phyloP scores from a whole-genome alignment of 2,888 invertebrate genomes.

The Pinctada fucata region DNA sequence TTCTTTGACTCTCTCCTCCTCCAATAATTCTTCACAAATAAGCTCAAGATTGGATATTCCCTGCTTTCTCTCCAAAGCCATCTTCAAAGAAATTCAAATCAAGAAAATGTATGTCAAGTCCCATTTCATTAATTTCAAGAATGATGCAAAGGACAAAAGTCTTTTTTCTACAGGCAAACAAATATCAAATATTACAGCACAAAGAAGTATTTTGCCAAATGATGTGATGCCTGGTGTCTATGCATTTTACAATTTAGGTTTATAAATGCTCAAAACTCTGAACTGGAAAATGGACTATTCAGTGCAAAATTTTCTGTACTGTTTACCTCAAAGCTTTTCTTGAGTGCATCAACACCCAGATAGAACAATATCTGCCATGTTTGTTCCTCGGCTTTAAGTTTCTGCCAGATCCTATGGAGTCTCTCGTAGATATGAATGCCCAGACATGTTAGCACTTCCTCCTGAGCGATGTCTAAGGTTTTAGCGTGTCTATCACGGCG shows the following conservation, averaged over 20 bases:
- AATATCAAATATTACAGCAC: too few species aligned
- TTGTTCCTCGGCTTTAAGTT: conserved; percentile 92
- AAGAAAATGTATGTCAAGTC: background rate
- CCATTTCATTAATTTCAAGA: too few species aligned
- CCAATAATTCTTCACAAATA: conserved; percentile 90
- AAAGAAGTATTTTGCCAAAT: too few species aligned
- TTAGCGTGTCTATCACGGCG: conserved; percentile 95
- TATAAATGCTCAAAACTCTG: too few species aligned
- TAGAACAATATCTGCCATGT: conserved; percentile 95
- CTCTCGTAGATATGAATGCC: conserved; percentile 95
- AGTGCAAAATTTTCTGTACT: too few species aligned
- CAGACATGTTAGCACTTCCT: conserved; percentile 95
- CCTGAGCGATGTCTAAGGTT: conserved; percentile 97
- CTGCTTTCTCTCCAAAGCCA: conserved; percentile 91
- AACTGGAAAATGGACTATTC: too few species aligned
- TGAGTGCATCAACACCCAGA: conserved; percentile 87
- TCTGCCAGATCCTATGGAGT: conserved; percentile 90
- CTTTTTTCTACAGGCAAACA: too few species aligned
- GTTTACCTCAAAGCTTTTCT: conserved; percentile 86
- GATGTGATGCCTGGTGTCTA: too few species aligned
- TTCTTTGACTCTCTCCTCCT: conserved; percentile 90
- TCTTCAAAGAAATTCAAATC: conserved; percentile 75
- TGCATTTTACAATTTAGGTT: too few species aligned
- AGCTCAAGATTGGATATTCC: conserved; percentile 92
- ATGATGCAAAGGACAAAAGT: too few species aligned